Conservation (phyloP, 2,113 vertebrate genomes). For the Phoxinus phoxinus region DNA sequence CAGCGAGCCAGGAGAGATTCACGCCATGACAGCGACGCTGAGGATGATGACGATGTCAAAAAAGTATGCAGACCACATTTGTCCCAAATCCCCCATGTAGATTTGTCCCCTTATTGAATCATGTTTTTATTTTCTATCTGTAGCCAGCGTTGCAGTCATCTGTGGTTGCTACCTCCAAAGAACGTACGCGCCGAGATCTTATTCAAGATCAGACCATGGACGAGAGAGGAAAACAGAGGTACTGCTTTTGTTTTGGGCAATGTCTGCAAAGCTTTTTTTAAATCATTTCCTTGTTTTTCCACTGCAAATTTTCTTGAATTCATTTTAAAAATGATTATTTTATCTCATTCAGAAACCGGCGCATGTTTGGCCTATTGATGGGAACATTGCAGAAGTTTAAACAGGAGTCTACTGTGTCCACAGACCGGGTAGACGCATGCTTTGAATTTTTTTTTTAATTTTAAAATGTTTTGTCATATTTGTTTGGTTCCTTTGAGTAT, state of each 20-base stretch:
- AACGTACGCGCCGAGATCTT: slow-evolving; percentile 97
- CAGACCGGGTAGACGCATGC: slow-evolving; percentile 83
- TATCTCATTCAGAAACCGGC: slow-evolving; percentile 86
- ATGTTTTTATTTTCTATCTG: slow-evolving; percentile 18
- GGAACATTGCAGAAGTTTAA: slow-evolving; percentile 99
- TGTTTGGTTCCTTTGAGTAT: neutral
- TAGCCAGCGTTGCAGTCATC: slow-evolving; percentile 99
- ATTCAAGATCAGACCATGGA: slow-evolving; percentile 99
- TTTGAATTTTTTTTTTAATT: neutral
- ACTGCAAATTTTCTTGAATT: neutral
- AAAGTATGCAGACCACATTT: slow-evolving; percentile 76
- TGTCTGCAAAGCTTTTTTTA: neutral
- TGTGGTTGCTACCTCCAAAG: slow-evolving; percentile 99
- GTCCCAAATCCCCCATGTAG: no score
- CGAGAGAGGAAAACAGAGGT: slow-evolving; percentile 98
- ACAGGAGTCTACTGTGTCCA: slow-evolving; percentile 94
- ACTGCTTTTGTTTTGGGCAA: neutral
- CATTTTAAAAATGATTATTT: neutral
- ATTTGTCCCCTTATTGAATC: neutral
- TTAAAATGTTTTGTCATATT: neutral
- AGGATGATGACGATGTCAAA: slow-evolving; percentile 97
- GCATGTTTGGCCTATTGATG: slow-evolving; percentile 99
- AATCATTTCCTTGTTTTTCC: neutral
- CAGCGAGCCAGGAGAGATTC: slow-evolving; percentile 94
- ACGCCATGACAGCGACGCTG: slow-evolving; percentile 97